These are phyloP conservation scores for Rhinopomastus cyanomelas DNA, from an alignment of 2,113 vertebrate species.

Conservation along the genomic window DNA sequence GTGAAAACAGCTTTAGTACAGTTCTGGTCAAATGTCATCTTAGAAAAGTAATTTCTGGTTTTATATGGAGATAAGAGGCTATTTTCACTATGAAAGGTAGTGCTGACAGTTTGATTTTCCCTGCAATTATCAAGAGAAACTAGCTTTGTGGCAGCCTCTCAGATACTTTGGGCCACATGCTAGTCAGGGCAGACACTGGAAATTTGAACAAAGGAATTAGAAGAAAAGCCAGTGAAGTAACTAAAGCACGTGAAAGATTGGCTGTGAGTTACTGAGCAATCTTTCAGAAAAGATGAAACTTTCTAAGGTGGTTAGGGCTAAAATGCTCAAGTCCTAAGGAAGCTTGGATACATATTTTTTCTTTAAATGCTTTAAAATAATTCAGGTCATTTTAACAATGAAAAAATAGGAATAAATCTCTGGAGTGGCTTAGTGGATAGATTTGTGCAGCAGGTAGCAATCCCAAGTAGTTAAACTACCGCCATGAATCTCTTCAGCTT, in stretches of 20 bases:
- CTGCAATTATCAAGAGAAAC: neutral
- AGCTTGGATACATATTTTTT: neutral
- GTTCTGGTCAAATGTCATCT: neutral
- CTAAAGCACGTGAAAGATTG: neutral
- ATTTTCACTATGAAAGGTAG: neutral
- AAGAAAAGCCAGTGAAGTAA: neutral
- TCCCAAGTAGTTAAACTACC: neutral
- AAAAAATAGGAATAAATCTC: neutral
- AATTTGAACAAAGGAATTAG: neutral
- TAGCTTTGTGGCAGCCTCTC: rapidly evolving
- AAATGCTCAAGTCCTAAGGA: neutral
- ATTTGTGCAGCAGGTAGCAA: neutral
- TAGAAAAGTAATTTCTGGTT: neutral
- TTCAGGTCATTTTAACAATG: neutral
- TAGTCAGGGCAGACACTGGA: neutral
- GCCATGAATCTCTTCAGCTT: neutral
- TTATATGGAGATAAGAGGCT: neutral
- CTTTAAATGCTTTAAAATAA: neutral
- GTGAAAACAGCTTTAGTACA: neutral
- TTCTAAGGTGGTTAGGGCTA: neutral
- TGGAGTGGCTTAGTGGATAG: neutral
- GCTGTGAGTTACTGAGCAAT: neutral
- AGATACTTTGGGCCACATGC: neutral
- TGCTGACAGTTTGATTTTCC: neutral
- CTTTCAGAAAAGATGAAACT: neutral